These are phyloP conservation scores for Drosophila nebulosa DNA, from an alignment of 1,140 invertebrate species.

Conservation along the genomic window DNA sequence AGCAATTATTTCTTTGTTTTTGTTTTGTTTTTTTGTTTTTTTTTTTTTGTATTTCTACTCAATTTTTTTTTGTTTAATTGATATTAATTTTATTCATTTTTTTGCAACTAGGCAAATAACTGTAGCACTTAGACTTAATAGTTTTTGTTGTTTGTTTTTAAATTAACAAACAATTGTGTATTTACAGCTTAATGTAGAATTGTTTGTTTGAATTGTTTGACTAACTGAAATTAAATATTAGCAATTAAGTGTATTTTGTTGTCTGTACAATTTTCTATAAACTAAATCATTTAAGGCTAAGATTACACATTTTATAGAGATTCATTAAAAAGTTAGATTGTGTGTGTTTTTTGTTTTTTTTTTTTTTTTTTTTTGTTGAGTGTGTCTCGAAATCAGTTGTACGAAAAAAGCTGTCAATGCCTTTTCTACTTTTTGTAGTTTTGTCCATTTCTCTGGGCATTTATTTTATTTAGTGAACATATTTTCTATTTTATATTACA, in stretches of 20 bases:
- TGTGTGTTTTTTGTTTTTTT: not conserved
- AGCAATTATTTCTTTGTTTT: not conserved
- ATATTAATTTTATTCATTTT: slow-evolving; percentile 2
- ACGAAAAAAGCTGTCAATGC: not conserved
- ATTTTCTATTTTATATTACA: not conserved
- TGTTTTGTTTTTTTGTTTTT: slow-evolving; percentile 35
- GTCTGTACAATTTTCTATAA: slow-evolving; percentile 4
- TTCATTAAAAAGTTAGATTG: not conserved
- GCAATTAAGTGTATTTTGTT: not conserved
- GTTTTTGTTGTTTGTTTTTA: slow-evolving; percentile 32
- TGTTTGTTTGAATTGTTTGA: not conserved
- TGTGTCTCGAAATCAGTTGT: not conserved
- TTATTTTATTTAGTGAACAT: not conserved
- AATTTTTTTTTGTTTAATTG: not conserved
- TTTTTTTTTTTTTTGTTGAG: no score
- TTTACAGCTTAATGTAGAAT: slow-evolving; percentile 51
- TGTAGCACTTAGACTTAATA: slow-evolving; percentile 27
- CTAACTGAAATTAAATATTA: slow-evolving; percentile 21
- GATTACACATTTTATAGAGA: slow-evolving; percentile 17
- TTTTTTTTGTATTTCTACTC: slow-evolving; percentile 4
- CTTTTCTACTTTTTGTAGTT: not conserved
- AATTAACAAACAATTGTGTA: slow-evolving; percentile 59
- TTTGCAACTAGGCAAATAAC: slow-evolving; percentile 56
- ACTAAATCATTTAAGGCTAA: slow-evolving; percentile 26
- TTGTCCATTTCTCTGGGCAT: not conserved